phyloP scores from a whole-genome alignment of 2,797 vertebrate genomes.

The Epinephelus coioides region DNA sequence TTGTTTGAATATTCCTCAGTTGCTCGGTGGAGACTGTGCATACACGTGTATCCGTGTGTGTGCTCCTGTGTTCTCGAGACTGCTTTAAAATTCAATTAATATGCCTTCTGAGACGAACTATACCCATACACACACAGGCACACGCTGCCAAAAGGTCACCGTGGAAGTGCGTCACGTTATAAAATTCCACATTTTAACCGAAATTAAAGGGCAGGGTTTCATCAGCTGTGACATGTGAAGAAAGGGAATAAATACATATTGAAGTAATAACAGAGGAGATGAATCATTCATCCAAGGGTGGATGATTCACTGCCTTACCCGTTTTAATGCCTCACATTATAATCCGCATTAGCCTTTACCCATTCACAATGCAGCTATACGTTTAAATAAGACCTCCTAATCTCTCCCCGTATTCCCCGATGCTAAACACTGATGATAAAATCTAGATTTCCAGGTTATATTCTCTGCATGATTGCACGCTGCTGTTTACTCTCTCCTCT shows the following conservation, averaged over 20 bases:
- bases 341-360: slow-evolving; percentile 74
- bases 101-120: slow-evolving; percentile 7
- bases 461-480: slow-evolving; percentile 47
- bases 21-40: not conserved
- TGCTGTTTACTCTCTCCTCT: slow-evolving; percentile 26
- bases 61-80: slow-evolving; percentile 3
- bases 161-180: slow-evolving; percentile 30
- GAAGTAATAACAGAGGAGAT: slow-evolving; percentile 75
- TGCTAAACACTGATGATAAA: slow-evolving; percentile 38
- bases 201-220: slow-evolving; percentile 63
- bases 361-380: slow-evolving; percentile 72
- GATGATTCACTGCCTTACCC: slow-evolving; percentile 62
- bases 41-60: not conserved
- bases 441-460: slow-evolving; percentile 61
- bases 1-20: slow-evolving; percentile 12
- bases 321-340: slow-evolving; percentile 76
- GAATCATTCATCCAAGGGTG: slow-evolving; percentile 52
- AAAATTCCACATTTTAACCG: slow-evolving; percentile 48
- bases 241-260: slow-evolving; percentile 76
- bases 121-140: slow-evolving; percentile 9
- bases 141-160: slow-evolving; percentile 41
- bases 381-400: slow-evolving; percentile 74
- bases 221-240: slow-evolving; percentile 68
- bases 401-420: slow-evolving; percentile 43
- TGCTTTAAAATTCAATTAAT: slow-evolving; percentile 31